Base-by-base conservation (phyloP, 1,140 invertebrate genomes). In the Hydropsyche tenuis region DNA sequence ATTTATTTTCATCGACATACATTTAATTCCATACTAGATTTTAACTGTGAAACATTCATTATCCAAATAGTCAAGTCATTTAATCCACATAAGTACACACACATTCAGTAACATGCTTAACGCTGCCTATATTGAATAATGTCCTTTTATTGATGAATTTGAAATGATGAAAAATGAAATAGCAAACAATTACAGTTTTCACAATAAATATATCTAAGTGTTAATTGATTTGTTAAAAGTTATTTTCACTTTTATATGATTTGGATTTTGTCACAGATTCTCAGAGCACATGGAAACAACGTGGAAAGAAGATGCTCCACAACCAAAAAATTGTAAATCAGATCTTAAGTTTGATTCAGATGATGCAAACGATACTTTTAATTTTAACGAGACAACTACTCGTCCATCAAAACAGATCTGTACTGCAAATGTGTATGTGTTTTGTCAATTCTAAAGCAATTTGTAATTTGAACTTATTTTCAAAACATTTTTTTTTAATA, bases 281-380 rank as follows among this genome's bases (percentile, higher is more conserved):
- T 25, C 43, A 56, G 75, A 73, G 62, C 68, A 65, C 12, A 64
- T 56, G 69, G 73, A 75, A 23, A 51, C 46, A 9, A 46, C 65
- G 14, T 74, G 75, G 75, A 68, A 72, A 18, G 63, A 66, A 3
- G 70, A 68, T 45, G 51, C 66, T 43, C 12, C 27, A 23, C 69
- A 86, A 60, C 81, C 86, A 1, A 91, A 91, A 79, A 84, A 88
- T 65, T 85, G 85, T 72, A 88, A 88, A 79, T 84, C 90, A 79
- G 88, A 90, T 75, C 85, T 90, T 51, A 90, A 90, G 80, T 78
- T 90, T 43, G 90, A 91, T 80, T 89, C 89, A 65, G 90, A 91
- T 76, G 88, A 91, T 76, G 88, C 88, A 27, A 91, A 90, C 45
- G 75, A 77, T 74, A 77, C 74, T 69, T 77, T 77, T 70, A 74